Evolutionary conservation across 2,888 invertebrate species (phyloP).

Genomic region (Orthonychiurus folsomi): DNA sequence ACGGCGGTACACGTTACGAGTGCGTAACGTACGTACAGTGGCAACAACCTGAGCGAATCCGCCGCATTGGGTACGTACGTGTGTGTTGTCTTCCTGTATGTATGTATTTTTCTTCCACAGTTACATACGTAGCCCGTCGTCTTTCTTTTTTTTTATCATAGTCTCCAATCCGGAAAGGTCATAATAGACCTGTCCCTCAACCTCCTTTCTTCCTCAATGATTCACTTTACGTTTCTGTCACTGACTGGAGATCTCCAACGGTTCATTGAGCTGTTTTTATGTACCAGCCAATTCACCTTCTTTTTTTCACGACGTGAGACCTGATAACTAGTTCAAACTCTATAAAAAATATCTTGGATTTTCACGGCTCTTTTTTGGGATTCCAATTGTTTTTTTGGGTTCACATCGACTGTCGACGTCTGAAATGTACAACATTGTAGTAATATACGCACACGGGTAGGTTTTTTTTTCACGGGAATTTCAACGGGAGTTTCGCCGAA

Average conservation of each 20-base stretch:
- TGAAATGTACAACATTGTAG: too few relatives aligned
- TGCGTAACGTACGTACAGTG: too few relatives aligned
- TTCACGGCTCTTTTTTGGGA: neutral
- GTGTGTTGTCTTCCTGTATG: too few relatives aligned
- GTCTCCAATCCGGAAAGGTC: neutral
- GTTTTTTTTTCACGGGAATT: too few relatives aligned
- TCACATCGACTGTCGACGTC: too few relatives aligned
- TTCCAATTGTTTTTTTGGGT: too few relatives aligned
- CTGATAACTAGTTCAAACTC: neutral
- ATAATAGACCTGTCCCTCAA: neutral
- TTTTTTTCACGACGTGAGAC: neutral
- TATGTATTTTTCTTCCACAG: neutral
- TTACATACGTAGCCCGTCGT: neutral
- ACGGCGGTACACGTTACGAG: too few relatives aligned
- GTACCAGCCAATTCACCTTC: neutral
- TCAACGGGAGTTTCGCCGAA: too few relatives aligned
- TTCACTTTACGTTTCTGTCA: neutral
- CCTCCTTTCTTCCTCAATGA: neutral
- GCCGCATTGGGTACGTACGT: neutral
- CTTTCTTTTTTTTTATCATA: neutral
- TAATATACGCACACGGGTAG: too few relatives aligned
- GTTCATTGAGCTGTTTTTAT: neutral
- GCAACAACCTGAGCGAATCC: neutral
- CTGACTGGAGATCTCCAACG: neutral
- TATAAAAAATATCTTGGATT: neutral